A percentile compares a stretch with the other conserved stretches of the same genome.
These are phyloP conservation scores for Ciconia maguari DNA, from an alignment of 2,113 vertebrate species.

Conservation along the genomic window DNA sequence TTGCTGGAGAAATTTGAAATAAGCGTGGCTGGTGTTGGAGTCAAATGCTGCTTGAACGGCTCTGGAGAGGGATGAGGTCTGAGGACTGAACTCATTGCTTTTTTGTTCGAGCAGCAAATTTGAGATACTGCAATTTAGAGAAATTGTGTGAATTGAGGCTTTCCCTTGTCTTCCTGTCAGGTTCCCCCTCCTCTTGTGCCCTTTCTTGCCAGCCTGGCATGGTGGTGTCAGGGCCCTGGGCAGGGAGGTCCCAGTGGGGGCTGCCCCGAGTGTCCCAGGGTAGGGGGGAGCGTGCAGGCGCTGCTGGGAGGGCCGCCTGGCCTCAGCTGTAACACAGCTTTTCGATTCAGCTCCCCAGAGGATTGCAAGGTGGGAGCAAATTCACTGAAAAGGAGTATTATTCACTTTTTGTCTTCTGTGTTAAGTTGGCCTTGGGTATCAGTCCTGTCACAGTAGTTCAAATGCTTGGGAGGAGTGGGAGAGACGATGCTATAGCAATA, in stretches of 20 bases:
- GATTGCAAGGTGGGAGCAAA: not conserved
- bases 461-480: not conserved
- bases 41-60: not conserved
- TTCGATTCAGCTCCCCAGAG: not conserved
- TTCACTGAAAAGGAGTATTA: not conserved
- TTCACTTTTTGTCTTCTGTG: not conserved
- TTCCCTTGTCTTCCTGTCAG: not conserved
- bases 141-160: not conserved
- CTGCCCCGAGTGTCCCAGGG: not conserved
- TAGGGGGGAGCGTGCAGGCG: fast-evolving
- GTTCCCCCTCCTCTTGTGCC: not conserved
- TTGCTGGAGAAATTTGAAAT: not conserved
- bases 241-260: too few species aligned
- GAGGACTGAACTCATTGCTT: not conserved
- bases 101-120: not conserved
- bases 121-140: not conserved
- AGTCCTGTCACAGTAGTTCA: not conserved
- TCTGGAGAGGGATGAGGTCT: not conserved
- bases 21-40: not conserved
- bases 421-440: not conserved
- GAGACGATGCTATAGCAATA: not conserved
- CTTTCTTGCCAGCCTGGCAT: fast-evolving
- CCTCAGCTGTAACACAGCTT: not conserved
- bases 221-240: not conserved
- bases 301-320: not conserved